These are phyloP conservation scores for Empidonax traillii DNA, from an alignment of 2,113 vertebrate species.

Conservation along the genomic window DNA sequence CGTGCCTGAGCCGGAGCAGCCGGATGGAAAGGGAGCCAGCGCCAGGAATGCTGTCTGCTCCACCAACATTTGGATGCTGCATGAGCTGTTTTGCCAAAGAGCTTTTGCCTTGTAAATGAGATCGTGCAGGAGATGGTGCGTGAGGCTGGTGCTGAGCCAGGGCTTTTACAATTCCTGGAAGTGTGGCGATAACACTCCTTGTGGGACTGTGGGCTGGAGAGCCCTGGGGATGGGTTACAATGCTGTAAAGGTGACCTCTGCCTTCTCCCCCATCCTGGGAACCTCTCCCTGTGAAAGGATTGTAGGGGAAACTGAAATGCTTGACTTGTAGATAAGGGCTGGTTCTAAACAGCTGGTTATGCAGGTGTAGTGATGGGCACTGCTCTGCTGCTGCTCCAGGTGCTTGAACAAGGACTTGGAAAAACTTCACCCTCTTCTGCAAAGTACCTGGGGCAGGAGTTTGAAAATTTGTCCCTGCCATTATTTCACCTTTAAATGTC, in stretches of 20 bases:
- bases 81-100: background rate
- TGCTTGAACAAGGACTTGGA: background rate
- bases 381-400: background rate
- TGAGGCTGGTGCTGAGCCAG: background rate
- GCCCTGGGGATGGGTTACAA: no score
- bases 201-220: background rate
- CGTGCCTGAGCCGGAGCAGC: constrained; percentile 63
- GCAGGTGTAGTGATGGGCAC: fast-evolving
- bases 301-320: background rate
- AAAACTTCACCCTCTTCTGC: background rate
- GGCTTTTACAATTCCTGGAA: background rate
- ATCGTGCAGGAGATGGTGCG: fast-evolving
- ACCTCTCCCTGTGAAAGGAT: background rate
- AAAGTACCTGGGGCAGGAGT: background rate
- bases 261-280: background rate
- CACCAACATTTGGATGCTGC: background rate
- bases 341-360: background rate
- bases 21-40: constrained; percentile 49
- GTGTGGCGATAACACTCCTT: fast-evolving
- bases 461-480: background rate
- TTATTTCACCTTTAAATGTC: background rate
- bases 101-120: background rate
- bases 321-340: background rate
- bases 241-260: background rate
- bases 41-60: constrained; percentile 8